Evolutionary conservation across 2,113 vertebrate genomes (phyloP).

Genomic region (Pelodiscus sinensis): DNA sequence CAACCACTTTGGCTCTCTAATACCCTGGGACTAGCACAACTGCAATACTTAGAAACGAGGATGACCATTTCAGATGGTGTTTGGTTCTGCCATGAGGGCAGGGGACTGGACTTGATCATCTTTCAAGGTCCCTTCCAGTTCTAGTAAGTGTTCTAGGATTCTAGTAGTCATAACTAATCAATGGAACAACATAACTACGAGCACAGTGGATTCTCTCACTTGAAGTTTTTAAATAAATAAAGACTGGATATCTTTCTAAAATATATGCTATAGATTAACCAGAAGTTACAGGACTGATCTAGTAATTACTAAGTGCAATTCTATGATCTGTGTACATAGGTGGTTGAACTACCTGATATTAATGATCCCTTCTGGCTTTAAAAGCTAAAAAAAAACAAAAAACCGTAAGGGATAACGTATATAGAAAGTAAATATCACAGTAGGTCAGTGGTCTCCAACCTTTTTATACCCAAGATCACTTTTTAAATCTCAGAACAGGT

Average conservation of each 20-base stretch:
- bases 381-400: not conserved
- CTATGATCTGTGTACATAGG: not conserved
- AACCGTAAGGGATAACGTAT: too few species aligned
- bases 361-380: not conserved
- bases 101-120: too few species aligned
- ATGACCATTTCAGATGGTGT: too few species aligned
- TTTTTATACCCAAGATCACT: too few species aligned
- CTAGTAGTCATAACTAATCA: not conserved
- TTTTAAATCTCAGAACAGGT: too few species aligned
- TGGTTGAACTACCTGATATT: not conserved
- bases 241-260: not conserved
- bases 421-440: too few species aligned
- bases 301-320: not conserved
- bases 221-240: not conserved
- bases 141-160: too few species aligned
- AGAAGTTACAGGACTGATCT: not conserved
- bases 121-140: too few species aligned
- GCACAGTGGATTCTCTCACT: not conserved
- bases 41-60: not conserved
- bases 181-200: not conserved
- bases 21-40: not conserved
- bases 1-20: not conserved
- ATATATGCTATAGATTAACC: not conserved
- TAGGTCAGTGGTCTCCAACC: too few species aligned
- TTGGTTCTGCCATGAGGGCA: too few species aligned